Evolutionary conservation across 1,140 invertebrate genomes (phyloP).

Genomic region (Neodiprion virginianus): DNA sequence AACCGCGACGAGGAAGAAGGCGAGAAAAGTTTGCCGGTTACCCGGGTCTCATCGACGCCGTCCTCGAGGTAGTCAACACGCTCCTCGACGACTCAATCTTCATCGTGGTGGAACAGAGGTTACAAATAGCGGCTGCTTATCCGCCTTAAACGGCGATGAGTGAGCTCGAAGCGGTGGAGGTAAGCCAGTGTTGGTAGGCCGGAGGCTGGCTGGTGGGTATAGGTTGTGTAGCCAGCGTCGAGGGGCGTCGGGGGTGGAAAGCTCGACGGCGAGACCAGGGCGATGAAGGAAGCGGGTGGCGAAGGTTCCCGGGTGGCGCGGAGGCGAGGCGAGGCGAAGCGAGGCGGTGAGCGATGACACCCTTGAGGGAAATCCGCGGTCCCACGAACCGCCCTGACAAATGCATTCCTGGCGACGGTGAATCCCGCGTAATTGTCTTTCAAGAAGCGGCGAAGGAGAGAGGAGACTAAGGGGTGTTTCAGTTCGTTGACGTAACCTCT

Average conservation of each 20-base stretch:
- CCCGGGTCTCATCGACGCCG: not conserved
- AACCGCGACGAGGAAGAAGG: too few relatives aligned
- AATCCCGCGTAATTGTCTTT: slow-evolving; percentile 19
- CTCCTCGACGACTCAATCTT: slow-evolving; percentile 8
- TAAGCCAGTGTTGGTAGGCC: not conserved
- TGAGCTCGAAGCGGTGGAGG: slow-evolving; percentile 2
- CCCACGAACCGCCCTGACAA: slow-evolving; percentile 27
- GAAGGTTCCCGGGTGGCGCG: not conserved
- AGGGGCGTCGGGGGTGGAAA: not conserved
- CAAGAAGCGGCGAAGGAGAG: slow-evolving; percentile 8
- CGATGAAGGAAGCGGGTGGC: not conserved
- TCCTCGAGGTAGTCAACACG: too few relatives aligned
- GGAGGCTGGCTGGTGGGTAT: too few relatives aligned
- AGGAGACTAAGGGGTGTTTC: not conserved
- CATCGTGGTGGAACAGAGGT: slow-evolving; percentile 3
- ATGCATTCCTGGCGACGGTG: slow-evolving; percentile 23
- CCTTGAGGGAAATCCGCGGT: slow-evolving; percentile 33
- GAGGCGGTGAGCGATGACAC: slow-evolving; percentile 29
- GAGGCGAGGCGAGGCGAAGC: not conserved
- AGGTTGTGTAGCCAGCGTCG: not conserved
- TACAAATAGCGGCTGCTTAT: slow-evolving; percentile 14
- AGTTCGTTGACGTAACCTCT: too few relatives aligned
- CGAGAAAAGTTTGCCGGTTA: not conserved
- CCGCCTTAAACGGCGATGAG: slow-evolving; percentile 4
- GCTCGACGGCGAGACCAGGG: not conserved